Evolutionary conservation across 2,888 invertebrate species (phyloP), one percentile per base, ranked within the genome.

Genomic region (Subacronicta megacephala): DNA sequence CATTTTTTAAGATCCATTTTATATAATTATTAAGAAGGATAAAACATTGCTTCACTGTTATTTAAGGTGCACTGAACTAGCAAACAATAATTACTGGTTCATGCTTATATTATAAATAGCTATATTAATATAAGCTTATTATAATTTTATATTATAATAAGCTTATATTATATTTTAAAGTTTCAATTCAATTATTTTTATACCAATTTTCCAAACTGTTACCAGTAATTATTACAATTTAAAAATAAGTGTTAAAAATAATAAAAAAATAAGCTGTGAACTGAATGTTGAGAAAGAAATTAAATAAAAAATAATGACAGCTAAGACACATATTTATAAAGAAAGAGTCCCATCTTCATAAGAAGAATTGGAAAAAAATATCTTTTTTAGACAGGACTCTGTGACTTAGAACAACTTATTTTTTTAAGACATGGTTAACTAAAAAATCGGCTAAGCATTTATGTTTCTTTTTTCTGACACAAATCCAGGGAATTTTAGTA

Each of bases 181-280:
- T 13, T 45, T n/a, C 50, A 54, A 46, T 46, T 45, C 20, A 12
- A 40, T 1, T 31, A n/a, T 29, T 12, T 29, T 23, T 7, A 12
- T 31, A 31, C 10, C 10, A 26, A 26, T 26, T 12, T 29, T 29
- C 29, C 29, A 29, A 29, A 23, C 2, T 23, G 9, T 29, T 1
- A 65, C 59, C 80, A 81, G 84, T 82, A 85, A 80, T 81, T 75
- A 81, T 80, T 72, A 81, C 72, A 80, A 71, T 72, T 80, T 81
- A 80, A 83, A 82, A 85, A 76, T 72, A 82, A 80, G 86, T 88
- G 88, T 88, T 89, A 78, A 78, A 77, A 79, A 76, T 70, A 72
- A 70, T 71, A 77, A 89, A 90, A 90, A 92, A 92, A 92, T 90
- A 93, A 93, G 93, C 93, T 90, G 91, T 92, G 86, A 90, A 90